Evolutionary conservation across 2,888 invertebrate genomes (phyloP), one percentile per base, ranked within the genome.

Genomic region (Hypomecis atomaria): DNA sequence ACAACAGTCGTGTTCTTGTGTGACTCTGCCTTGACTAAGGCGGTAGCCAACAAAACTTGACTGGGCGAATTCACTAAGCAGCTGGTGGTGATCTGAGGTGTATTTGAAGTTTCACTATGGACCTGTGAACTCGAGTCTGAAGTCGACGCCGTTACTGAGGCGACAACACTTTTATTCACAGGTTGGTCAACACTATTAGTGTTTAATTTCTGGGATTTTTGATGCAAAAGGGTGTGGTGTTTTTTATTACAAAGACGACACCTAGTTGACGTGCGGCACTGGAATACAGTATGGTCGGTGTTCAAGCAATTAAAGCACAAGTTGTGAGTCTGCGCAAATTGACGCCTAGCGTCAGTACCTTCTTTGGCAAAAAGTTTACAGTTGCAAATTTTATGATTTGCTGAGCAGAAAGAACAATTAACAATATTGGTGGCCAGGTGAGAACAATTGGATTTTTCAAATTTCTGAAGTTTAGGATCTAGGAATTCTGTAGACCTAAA

Each of bases 141-240:
- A 0, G 9, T n/a, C n/a, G 43, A 43, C n/a, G 43, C 43, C 43
- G 43, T n/a, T 7, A n/a, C 10, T 9, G 43, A 7, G 10, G 43
- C 10, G 43, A 43, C 43, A n/a, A 43, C n/a, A n/a, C 43, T 43
- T 10, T 43, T 43, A 10, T 43, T 43, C 43, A 43, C 43, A 43
- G 43, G 43, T 10, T 43, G 9, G 10, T 43, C 43, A 43, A 43
- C 43, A 9, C 10, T 1, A n/a, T 43, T n/a, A 43, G 43, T n/a
- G 38, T 6, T 38, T 43, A 9, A 1, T n/a, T 43, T 9, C 5
- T 43, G 43, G 10, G 7, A 9, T 43, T 10, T 43, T 9, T 4
- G 43, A 10, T 43, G 43, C 43, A 43, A 43, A n/a, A 43, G 43
- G n/a, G 43, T 43, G 43, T 43, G 43, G 43, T 43, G 43, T 43